Evolutionary conservation across 2,113 vertebrate genomes (phyloP), one percentile per base, ranked within the genome.

Genomic region (Archilochus colubris): DNA sequence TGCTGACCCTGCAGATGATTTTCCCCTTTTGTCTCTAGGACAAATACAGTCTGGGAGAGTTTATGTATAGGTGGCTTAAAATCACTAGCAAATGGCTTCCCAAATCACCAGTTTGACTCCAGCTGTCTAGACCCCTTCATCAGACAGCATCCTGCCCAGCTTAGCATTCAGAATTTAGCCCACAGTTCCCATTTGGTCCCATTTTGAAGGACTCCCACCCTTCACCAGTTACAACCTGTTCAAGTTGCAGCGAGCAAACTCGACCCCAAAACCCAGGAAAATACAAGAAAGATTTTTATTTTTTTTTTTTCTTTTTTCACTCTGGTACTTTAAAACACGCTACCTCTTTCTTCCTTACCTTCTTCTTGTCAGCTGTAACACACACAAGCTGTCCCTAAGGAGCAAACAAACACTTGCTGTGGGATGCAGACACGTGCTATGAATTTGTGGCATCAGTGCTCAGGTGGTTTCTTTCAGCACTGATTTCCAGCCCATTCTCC

Each of bases 361-460:
- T 88, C 68, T 91, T 92, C 72, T 91, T 93, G 82, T 91, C 85
- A 93, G 54, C 68, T 91, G 16, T 38, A 87, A 77, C 80, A 94
- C 91, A 97, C 66, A 91, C 77, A 88, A 94, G 91, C 50, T 78
- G 73, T 91, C 93, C 86, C 90, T 66, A 53, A 88, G 93, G 91
- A 95, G 88, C 91, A 91, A 95, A 90, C 77, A 95, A 95, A 93
- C 74, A 70, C 58, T 95, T 93, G 74, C 76, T 91, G 79, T 59
- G 67, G 66, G 91, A 94, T 95, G 83, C 82, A 94, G 96, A 96
- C 93, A 89, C 93, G 88, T 55, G 27, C 83, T 36, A 4, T 43
- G 86, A 76, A 93, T 91, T 63, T 48, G 12, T 36, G 85, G 59
- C 87, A 94, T 62, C 72, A 13, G 70, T 85, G 76, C 78, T 81